A percentile compares a stretch with the other conserved stretches of the same genome.
Conservation (phyloP, 2,797 vertebrate genomes). For the Erethizon dorsatum region DNA sequence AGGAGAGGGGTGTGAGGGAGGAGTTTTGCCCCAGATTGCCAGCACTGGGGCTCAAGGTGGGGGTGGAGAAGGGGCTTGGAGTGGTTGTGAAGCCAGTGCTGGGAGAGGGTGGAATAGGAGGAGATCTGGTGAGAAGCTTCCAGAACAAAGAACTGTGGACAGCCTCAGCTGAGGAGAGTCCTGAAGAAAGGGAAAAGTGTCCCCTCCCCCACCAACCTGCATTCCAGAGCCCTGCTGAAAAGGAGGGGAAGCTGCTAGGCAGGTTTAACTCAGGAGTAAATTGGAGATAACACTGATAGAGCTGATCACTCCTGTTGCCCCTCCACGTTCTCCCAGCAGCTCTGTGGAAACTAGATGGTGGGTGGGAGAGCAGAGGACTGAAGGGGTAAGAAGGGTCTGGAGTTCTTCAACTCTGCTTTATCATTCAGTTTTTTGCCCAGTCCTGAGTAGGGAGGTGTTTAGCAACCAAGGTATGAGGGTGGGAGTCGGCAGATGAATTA, state of each 20-base stretch:
- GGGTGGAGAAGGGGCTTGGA: not conserved
- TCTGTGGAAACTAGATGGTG: not conserved
- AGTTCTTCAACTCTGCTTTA: conserved; percentile 41
- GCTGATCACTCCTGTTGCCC: not conserved
- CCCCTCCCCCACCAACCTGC: not conserved
- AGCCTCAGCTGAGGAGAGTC: no score
- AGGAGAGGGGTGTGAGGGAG: not conserved
- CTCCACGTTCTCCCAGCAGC: not conserved
- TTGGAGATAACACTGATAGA: conserved; percentile 41
- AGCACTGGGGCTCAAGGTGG: not conserved
- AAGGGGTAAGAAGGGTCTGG: not conserved
- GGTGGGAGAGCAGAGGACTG: not conserved
- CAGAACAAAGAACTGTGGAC: not conserved
- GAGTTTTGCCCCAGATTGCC: not conserved
- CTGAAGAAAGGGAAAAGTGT: not conserved
- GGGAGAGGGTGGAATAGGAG: not conserved
- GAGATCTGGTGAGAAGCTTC: not conserved
- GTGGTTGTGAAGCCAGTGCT: not conserved
- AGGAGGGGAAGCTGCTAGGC: conserved; percentile 45
- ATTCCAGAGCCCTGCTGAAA: not conserved
- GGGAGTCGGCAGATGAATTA: not conserved
- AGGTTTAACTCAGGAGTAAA: conserved; percentile 70
- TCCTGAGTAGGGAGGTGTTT: not conserved
- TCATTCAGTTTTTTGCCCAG: conserved; percentile 6
- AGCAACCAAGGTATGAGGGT: not conserved